Evolutionary conservation across 2,888 invertebrate species (phyloP).

Genomic region (Drosophila anomalata): DNA sequence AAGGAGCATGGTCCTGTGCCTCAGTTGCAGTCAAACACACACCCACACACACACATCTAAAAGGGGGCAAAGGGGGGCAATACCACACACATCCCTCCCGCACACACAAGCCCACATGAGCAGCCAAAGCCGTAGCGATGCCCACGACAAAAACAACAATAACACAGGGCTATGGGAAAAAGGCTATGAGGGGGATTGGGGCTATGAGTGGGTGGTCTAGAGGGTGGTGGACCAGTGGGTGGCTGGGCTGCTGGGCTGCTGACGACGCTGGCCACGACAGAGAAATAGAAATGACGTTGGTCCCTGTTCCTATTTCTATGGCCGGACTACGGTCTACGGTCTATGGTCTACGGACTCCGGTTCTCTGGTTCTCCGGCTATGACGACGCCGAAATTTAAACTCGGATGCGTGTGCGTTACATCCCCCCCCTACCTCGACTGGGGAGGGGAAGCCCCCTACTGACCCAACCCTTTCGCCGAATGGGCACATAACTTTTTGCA

Average conservation of each 20-base stretch:
- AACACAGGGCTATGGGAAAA: slow-evolving; percentile 31
- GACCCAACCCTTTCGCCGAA: slow-evolving; percentile 23
- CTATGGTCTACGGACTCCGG: slow-evolving; percentile 17
- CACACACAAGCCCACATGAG: slow-evolving; percentile 58
- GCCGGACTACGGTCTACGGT: slow-evolving; percentile 19
- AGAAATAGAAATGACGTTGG: slow-evolving; percentile 52
- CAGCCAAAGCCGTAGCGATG: slow-evolving; percentile 76
- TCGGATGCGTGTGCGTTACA: slow-evolving; percentile 69
- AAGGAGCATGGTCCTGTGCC: slow-evolving; percentile 52
- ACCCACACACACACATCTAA: slow-evolving; percentile 40
- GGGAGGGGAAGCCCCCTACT: not conserved
- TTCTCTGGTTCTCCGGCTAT: slow-evolving; percentile 45
- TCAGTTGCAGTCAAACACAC: slow-evolving; percentile 65
- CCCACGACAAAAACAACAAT: slow-evolving; percentile 58
- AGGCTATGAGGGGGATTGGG: not conserved
- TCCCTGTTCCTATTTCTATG: slow-evolving; percentile 46
- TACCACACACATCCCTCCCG: slow-evolving; percentile 33
- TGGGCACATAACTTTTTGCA: slow-evolving; percentile 73
- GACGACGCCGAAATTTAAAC: slow-evolving; percentile 67
- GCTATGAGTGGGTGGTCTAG: not conserved
- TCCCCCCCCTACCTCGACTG: no score
- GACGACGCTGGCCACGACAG: slow-evolving; percentile 52
- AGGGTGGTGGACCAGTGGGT: slow-evolving; percentile 1
- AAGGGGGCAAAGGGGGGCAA: slow-evolving; percentile 2
- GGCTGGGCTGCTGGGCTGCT: slow-evolving; percentile 30